A percentile compares a stretch with the other conserved stretches of the same genome.
These are phyloP conservation scores for Meiosimyza decipiens DNA, from an alignment of 2,888 invertebrate species.

Conservation along the genomic window DNA sequence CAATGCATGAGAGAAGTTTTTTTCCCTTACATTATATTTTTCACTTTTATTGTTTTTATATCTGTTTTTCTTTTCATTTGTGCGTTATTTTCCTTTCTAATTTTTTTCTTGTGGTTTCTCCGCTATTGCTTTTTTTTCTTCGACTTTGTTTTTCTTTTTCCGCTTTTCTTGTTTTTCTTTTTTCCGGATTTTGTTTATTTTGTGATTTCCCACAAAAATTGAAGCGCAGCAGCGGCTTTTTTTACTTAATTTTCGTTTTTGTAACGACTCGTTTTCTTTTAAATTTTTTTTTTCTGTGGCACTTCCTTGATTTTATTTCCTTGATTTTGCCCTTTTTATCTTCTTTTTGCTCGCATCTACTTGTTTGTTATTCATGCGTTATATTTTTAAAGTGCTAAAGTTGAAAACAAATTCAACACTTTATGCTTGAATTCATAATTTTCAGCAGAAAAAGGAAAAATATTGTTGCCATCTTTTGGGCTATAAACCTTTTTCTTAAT, in stretches of 20 bases:
- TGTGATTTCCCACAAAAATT: conserved; percentile 2
- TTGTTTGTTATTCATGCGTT: background rate
- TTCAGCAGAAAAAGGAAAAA: too few species aligned
- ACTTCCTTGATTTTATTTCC: background rate
- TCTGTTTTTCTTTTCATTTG: conserved; percentile 18
- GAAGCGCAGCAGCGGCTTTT: background rate
- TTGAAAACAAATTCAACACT: conserved; percentile 1
- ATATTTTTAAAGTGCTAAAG: background rate
- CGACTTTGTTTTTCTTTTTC: conserved; percentile 14
- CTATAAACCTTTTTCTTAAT: too few species aligned
- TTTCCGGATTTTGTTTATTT: conserved; percentile 14
- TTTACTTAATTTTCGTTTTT: conserved; percentile 17
- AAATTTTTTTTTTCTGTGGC: conserved; percentile 15
- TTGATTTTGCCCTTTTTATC: conserved; percentile 5
- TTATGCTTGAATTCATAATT: too few species aligned
- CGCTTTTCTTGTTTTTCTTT: background rate
- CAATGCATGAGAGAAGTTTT: background rate
- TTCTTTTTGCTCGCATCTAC: conserved; percentile 4
- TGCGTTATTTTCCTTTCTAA: background rate
- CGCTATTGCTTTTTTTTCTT: conserved; percentile 7
- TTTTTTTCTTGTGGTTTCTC: conserved; percentile 6
- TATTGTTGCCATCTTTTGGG: too few species aligned
- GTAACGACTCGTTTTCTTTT: conserved; percentile 3
- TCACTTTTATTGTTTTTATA: conserved; percentile 5
- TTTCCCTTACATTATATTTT: background rate